Conservation (phyloP, 2,797 vertebrate genomes). For the Syngnathus acus region DNA sequence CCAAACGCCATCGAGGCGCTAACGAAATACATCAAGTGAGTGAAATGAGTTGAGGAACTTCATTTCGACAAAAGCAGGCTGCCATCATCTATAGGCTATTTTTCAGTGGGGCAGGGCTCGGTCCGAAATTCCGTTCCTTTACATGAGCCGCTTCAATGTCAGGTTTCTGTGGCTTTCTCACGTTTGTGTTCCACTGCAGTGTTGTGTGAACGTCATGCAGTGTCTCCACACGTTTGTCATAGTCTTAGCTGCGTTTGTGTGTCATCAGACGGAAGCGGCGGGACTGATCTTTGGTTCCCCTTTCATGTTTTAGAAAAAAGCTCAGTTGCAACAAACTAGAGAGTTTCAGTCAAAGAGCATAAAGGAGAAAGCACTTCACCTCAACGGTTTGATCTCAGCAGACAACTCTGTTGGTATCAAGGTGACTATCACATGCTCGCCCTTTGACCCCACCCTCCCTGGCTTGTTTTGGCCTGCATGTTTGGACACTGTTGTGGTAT, state of each 20-base stretch:
- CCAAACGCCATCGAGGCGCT: too few species aligned
- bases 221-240: too few species aligned
- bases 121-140: not conserved
- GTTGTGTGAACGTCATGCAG: not conserved
- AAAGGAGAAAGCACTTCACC: slow-evolving; percentile 91
- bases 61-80: not conserved
- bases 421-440: slow-evolving; percentile 68
- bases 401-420: slow-evolving; percentile 67
- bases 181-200: not conserved
- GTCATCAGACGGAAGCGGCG: not conserved
- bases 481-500: slow-evolving; percentile 14
- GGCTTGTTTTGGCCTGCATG: slow-evolving; percentile 25
- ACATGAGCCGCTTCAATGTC: not conserved
- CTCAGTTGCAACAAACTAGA: slow-evolving; percentile 84
- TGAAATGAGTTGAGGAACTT: too few species aligned
- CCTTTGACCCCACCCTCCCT: slow-evolving; percentile 17
- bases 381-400: slow-evolving; percentile 81
- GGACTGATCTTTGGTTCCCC: slow-evolving; percentile 38
- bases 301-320: slow-evolving; percentile 80
- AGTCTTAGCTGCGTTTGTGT: not conserved
- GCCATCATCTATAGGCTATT: not conserved
- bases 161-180: not conserved
- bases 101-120: not conserved
- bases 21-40: too few species aligned
- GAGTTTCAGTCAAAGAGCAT: slow-evolving; percentile 96